Evolutionary conservation across 1,140 invertebrate species (phyloP).

Genomic region (Dryas iulia): DNA sequence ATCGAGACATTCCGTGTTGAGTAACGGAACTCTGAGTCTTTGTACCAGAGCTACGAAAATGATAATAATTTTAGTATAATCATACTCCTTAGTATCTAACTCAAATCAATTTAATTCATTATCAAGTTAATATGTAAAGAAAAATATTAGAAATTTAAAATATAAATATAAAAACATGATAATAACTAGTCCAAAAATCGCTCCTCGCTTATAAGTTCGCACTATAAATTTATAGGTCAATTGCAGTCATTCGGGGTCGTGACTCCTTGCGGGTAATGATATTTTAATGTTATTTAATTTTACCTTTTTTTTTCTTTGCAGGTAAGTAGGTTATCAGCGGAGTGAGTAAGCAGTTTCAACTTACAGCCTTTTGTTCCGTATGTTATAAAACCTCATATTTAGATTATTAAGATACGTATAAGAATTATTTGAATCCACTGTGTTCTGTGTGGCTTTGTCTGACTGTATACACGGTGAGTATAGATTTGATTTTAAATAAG

Average conservation of each 20-base stretch:
- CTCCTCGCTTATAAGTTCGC: constrained; percentile 34
- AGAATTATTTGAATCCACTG: too few relatives aligned
- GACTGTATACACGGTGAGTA: neutral
- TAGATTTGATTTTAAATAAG: neutral
- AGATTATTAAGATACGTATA: too few relatives aligned
- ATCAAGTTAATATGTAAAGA: neutral
- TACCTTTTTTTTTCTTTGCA: constrained; percentile 58
- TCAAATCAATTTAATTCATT: too few relatives aligned
- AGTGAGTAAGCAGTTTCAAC: constrained; percentile 14
- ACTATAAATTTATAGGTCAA: constrained; percentile 54
- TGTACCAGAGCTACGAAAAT: too few relatives aligned
- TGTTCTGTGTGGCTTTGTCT: too few relatives aligned
- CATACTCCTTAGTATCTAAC: too few relatives aligned
- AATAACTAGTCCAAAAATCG: constrained; percentile 4
- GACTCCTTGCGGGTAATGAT: constrained; percentile 65
- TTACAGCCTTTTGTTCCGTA: neutral
- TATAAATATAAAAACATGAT: neutral
- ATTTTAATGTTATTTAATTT: constrained; percentile 75
- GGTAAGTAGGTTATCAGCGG: constrained; percentile 67
- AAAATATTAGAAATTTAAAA: neutral
- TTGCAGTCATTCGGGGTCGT: constrained; percentile 60
- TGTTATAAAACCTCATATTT: constrained; percentile 8
- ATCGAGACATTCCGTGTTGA: too few relatives aligned
- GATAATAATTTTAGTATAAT: too few relatives aligned
- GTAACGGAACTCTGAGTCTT: too few relatives aligned